Evolutionary conservation across 2,113 vertebrate species (phyloP), one percentile per base, ranked within the genome.

Genomic region (Megalops atlanticus): DNA sequence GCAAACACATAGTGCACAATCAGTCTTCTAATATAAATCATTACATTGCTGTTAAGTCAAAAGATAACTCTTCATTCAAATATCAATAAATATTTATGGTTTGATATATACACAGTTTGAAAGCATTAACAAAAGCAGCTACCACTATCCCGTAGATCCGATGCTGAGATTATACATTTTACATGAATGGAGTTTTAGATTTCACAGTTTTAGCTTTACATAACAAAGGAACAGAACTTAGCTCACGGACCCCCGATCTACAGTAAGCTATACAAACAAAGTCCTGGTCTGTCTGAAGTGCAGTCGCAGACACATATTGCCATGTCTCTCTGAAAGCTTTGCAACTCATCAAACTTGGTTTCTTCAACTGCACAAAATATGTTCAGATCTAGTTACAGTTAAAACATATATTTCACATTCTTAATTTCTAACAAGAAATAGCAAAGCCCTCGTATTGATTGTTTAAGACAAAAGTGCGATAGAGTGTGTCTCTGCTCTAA

Each of bases 401-500:
- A 31, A 64, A 21, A 64, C 58, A 31, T 11, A 14, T 64, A 64
- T 75, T 58, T 80, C 36, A 82, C 73, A 79, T 36, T 54, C 54
- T 77, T 82, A 41, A 41, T 47, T 70, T 80, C 54, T 70, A 43
- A 82, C 75, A 77, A 74, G 54, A 76, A 45, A 74, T 71, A 83
- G 41, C 77, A 76, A 87, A 86, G 77, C 84, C 82, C 77, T 85
- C 81, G 35, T 74, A 76, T 74, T 84, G 81, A 80, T 82, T 82
- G 85, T 76, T 84, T 74, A 80, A 64, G 79, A 86, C 80, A 82
- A 82, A 85, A 69, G 79, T 81, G 72, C 76, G 77, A 72, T 81
- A 84, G 35, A 79, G 80, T 80, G 80, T 82, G 54, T 58, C 41
- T 74, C 76, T 81, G 71, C 58, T 58, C 52, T 80, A 82, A 52